Percentiles rank a stretch among this genome's conserved stretches.
These are phyloP conservation scores for Acridotheres tristis DNA, from an alignment of 2,797 vertebrate genomes.

Conservation along the genomic window DNA sequence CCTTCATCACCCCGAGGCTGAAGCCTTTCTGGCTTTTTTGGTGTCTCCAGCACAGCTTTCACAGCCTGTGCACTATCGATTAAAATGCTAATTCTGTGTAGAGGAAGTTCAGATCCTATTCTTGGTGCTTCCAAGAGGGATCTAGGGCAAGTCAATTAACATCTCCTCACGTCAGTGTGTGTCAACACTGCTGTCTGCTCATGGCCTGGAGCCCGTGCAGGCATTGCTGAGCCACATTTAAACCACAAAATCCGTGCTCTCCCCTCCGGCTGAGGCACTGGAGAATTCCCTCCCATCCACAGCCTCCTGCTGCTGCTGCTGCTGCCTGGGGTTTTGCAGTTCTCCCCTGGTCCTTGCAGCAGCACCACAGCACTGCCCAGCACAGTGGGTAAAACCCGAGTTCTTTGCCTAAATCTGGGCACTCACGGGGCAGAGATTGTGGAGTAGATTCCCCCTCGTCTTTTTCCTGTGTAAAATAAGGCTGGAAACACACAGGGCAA, in stretches of 20 bases:
- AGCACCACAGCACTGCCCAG: neutral
- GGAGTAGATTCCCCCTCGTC: neutral
- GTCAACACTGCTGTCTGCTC: slow-evolving; percentile 40
- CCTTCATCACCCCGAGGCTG: neutral
- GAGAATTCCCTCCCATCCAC: neutral
- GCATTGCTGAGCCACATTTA: neutral
- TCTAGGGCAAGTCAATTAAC: slow-evolving; percentile 36
- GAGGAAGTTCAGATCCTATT: slow-evolving; percentile 19
- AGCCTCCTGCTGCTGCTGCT: neutral
- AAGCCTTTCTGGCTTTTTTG: neutral
- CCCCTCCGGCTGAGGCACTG: neutral
- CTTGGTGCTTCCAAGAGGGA: slow-evolving; percentile 29
- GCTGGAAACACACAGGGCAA: neutral
- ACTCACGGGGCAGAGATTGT: neutral
- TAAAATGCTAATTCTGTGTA: slow-evolving; percentile 10
- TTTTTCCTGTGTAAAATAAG: neutral
- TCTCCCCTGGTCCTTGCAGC: neutral
- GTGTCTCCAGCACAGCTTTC: neutral
- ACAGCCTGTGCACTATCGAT: neutral
- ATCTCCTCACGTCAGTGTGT: neutral
- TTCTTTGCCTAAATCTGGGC: neutral
- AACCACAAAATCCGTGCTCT: neutral
- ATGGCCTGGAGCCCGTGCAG: neutral
- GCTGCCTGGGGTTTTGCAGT: neutral
- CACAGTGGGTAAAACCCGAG: neutral